Evolutionary conservation across 1,140 invertebrate species (phyloP), one percentile per base, ranked within the genome.

Genomic region (Zophobas morio): DNA sequence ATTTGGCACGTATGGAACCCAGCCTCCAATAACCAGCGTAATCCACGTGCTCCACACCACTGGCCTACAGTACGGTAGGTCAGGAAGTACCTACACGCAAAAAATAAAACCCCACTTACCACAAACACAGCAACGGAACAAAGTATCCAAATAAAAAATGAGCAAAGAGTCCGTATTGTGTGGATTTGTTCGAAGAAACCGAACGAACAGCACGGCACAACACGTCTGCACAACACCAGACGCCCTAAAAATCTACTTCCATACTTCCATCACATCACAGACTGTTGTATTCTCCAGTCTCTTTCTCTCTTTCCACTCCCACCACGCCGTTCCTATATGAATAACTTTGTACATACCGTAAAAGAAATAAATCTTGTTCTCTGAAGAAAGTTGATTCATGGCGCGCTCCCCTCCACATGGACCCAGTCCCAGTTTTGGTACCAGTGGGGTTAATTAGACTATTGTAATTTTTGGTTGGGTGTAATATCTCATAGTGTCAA

Each of bases 221-320:
- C 60, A 66, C 60, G 39, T 40, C 60, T 66, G 60, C 60, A 66
- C 37, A 40, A 42, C 39, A 66, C 60, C 39, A 40, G 20, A 66
- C 71, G 71, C 71, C 71, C 71, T 73, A 73, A 73, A 73, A 73
- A 73, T 73, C 71, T 51, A 73, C 71, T 73, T 73, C 71, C 49
- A 66, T 66, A 63, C 57, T 54, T 54, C 49, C 71, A 73, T 73
- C 71, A 73, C 51, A 71, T 51, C 49, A 56, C 71, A 73, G 36
- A 73, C 71, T 73, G 71, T 73, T 73, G 35, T 72, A 33, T 56
- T 73, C 49, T 72, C 70, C 20, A 66, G 60, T 40, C 60, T 66
- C 60, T 66, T 39, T 20, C 20, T 20, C 20, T 20, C 60, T 42
- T 39, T 66, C 60, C 60, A 66, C 60, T 66, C 60, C 60, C 60